A percentile compares a stretch with the other conserved stretches of the same genome.
Conservation (phyloP, 2,113 vertebrate genomes). For the Macaca nemestrina region DNA sequence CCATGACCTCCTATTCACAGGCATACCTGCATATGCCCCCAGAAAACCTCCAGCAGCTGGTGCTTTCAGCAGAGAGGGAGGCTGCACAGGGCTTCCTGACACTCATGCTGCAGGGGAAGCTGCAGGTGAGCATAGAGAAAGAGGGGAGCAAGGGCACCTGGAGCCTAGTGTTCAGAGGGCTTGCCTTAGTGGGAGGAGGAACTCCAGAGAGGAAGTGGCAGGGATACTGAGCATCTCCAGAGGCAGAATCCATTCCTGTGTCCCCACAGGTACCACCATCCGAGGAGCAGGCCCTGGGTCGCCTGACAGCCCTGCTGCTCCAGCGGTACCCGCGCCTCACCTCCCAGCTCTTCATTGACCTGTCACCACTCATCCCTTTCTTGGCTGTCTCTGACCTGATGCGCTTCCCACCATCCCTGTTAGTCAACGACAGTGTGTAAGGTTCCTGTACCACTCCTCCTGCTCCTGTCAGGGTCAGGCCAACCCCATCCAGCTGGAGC, state of each 20-base stretch:
- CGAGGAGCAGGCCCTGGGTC: constrained; percentile 89
- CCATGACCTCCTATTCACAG: constrained; percentile 67
- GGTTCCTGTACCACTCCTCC: constrained; percentile 44
- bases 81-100: constrained; percentile 89
- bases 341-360: constrained; percentile 92
- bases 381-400: constrained; percentile 92
- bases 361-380: constrained; percentile 93
- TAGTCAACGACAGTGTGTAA: constrained; percentile 93
- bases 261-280: constrained; percentile 84
- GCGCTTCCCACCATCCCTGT: constrained; percentile 89
- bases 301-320: constrained; percentile 90
- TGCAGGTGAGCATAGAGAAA: constrained; percentile 82
- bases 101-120: constrained; percentile 82
- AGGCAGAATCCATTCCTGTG: not conserved
- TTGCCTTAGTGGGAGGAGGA: not conserved
- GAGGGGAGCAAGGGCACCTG: not conserved
- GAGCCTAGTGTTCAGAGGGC: not conserved
- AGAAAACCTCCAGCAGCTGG: constrained; percentile 88
- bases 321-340: constrained; percentile 90
- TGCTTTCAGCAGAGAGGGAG: constrained; percentile 90
- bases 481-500: not conserved
- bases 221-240: not conserved
- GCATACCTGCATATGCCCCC: constrained; percentile 91
- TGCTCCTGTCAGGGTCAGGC: not conserved
- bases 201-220: not conserved